Conservation (phyloP, 2,888 invertebrate species). For the Molorchus minor region DNA sequence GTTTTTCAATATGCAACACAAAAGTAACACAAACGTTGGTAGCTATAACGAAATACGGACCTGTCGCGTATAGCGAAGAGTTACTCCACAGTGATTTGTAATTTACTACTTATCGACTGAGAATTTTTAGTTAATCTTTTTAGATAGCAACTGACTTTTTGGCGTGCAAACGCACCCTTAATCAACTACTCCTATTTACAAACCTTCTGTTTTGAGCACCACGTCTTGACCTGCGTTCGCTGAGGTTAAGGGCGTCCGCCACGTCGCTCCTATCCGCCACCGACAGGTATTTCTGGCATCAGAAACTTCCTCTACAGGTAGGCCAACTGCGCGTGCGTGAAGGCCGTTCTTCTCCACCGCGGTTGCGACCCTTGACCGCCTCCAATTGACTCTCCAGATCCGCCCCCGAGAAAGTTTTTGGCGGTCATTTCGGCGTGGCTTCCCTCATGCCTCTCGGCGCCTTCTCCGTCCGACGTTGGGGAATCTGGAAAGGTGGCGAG, state of each 20-base stretch:
- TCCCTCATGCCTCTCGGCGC: constrained; percentile 2
- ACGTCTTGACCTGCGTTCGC: constrained; percentile 97
- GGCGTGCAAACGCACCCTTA: too few relatives aligned
- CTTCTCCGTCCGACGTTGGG: constrained; percentile 3
- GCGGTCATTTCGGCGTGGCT: constrained; percentile 4
- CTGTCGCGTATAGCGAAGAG: too few relatives aligned
- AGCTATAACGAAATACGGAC: too few relatives aligned
- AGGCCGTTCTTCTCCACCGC: constrained; percentile 86
- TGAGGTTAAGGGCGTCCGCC: constrained; percentile 86
- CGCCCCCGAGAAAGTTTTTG: constrained; percentile 30
- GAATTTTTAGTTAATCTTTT: too few relatives aligned
- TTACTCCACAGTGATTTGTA: too few relatives aligned
- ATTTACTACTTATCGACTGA: too few relatives aligned
- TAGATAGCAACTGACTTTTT: too few relatives aligned
- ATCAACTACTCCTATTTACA: too few relatives aligned
- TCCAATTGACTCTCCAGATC: constrained; percentile 49
- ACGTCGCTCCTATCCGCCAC: constrained; percentile 94
- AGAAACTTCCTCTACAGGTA: constrained; percentile 91
- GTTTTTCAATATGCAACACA: too few relatives aligned
- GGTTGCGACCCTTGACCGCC: constrained; percentile 73
- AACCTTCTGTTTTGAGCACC: constrained; percentile 92
- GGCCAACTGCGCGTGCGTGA: constrained; percentile 93
- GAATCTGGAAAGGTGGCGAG: neutral
- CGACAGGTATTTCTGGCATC: constrained; percentile 92
- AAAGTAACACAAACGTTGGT: too few relatives aligned